Conservation (phyloP, 2,797 vertebrate species). For the Sebastolobus altivelis region DNA sequence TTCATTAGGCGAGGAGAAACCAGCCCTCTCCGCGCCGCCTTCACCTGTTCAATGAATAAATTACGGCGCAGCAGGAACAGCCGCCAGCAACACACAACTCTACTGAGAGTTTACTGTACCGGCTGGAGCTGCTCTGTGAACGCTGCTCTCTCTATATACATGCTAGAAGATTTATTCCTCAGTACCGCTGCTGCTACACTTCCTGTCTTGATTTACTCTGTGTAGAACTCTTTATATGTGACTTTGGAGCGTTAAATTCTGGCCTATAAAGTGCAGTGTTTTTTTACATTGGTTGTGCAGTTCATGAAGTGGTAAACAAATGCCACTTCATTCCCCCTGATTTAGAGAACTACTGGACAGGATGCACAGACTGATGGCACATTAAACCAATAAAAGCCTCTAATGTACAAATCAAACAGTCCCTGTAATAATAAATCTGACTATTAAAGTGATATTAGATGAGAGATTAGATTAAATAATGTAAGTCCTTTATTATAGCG, state of each 20-base stretch:
- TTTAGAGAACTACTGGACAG: not conserved
- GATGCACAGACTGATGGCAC: not conserved
- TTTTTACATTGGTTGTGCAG: not conserved
- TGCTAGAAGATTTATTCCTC: not conserved
- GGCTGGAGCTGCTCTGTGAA: not conserved
- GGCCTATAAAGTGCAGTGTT: not conserved
- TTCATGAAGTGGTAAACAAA: not conserved
- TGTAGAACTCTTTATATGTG: not conserved
- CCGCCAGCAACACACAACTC: constrained; percentile 31
- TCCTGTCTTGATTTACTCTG: not conserved
- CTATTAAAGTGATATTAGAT: no score
- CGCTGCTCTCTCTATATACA: not conserved
- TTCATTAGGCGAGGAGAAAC: constrained; percentile 69
- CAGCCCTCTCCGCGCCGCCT: constrained; percentile 45
- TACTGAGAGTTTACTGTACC: constrained; percentile 8
- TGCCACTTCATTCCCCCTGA: not conserved
- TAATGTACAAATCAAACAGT: not conserved
- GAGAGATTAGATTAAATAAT: no score
- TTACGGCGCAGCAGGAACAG: constrained; percentile 62
- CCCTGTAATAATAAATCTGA: not conserved
- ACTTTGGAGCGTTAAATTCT: not conserved
- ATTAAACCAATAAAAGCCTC: not conserved
- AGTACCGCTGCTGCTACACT: not conserved
- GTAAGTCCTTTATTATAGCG: no score
- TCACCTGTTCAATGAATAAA: constrained; percentile 83